A percentile compares a stretch with the other conserved stretches of the same genome.
These are phyloP conservation scores for Noctuana brunneofusca DNA, from an alignment of 2,888 invertebrate genomes.

Conservation along the genomic window DNA sequence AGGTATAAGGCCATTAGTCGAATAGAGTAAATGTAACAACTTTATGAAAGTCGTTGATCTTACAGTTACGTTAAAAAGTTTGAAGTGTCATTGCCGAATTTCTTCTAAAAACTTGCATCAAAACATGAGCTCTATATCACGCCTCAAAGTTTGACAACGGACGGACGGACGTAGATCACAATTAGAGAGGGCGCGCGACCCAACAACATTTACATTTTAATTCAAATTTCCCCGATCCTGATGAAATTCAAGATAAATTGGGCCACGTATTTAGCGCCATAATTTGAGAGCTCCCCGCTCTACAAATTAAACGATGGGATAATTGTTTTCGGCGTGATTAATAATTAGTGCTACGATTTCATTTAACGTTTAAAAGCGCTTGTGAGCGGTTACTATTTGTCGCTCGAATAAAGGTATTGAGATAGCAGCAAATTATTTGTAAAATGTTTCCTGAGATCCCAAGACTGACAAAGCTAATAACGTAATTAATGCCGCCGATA, in stretches of 20 bases:
- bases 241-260: slow-evolving; percentile 80
- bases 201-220: slow-evolving; percentile 81
- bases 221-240: slow-evolving; percentile 78
- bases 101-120: slow-evolving; percentile 5
- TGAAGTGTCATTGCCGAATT: neutral
- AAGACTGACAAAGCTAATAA: too few relatives aligned
- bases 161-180: slow-evolving; percentile 66
- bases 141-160: slow-evolving; percentile 64
- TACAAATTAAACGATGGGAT: slow-evolving; percentile 66
- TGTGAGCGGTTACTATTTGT: slow-evolving; percentile 21
- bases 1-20: too few relatives aligned
- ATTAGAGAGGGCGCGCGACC: slow-evolving; percentile 70
- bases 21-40: too few relatives aligned
- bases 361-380: slow-evolving; percentile 45
- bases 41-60: too few relatives aligned
- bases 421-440: neutral
- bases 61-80: too few relatives aligned
- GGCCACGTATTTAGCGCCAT: slow-evolving; percentile 75
- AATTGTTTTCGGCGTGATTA: slow-evolving; percentile 75
- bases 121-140: slow-evolving; percentile 44
- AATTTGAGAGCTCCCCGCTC: slow-evolving; percentile 72
- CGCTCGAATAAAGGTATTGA: neutral
- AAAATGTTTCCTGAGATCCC: neutral
- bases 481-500: too few relatives aligned
- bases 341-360: slow-evolving; percentile 62